Evolutionary conservation across 53 echinoderm and acorn worm species (phyloP), one percentile per base, ranked within the genome.

Genomic region (Henricia sp.): DNA sequence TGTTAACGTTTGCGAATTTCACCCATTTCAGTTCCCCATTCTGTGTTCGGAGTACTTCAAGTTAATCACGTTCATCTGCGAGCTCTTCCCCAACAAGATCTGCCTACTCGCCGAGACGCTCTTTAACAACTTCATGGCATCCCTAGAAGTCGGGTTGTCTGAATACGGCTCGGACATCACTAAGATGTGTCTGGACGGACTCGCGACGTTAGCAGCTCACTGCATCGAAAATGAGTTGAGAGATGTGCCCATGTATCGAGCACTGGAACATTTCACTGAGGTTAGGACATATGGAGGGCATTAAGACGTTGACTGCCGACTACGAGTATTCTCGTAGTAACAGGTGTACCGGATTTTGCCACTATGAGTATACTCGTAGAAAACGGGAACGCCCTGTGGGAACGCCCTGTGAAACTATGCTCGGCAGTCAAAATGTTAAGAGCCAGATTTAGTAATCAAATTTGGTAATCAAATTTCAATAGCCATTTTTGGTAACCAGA

Each of bases 1-100:
- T 46, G n/a, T n/a, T n/a, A n/a, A n/a, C n/a, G n/a, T n/a, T n/a
- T n/a, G n/a, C n/a, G n/a, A 41, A 17, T 52, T 52, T 34, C 66
- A 6, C 10, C 32, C 40, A 41, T n/a, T n/a, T n/a, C n/a, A 96
- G 94, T 95, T 99, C 59, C 99, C 99, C 0, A 92, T 87, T 25
- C 86, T 99, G 59, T 99, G 99, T 70, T 68, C 84, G 37, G 92
- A 99, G 84, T 99, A 94, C 89, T 99, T 92, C 84, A 92, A 92
- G 41, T 92, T 99, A 16, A 89, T 94, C 72, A 94, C 99, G 4
- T 99, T 95, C 68, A 94, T 99, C 83, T 90, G 94, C 46, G 99
- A 99, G 82, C 68, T 99, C 66, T 94, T 95, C 82, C 92, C 94
- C 0, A 89, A 95, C 63, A 94, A 94, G 83, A 69, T 99, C 20